Conservation (phyloP, 2,888 invertebrate genomes). For the Andrena marginata region DNA sequence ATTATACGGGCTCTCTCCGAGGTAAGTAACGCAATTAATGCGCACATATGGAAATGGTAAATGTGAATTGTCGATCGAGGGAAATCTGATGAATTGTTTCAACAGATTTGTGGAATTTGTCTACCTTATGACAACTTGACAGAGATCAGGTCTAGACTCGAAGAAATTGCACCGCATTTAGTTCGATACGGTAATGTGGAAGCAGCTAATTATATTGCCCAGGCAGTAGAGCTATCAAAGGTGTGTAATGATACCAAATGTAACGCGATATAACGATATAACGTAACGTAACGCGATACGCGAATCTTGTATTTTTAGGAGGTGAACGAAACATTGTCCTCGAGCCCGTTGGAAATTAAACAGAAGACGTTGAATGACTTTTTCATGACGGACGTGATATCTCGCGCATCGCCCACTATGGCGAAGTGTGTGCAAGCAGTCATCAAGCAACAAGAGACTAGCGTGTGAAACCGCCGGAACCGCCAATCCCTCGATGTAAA, state of each 20-base stretch:
- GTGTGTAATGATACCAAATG: slow-evolving; percentile 79
- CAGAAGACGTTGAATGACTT: slow-evolving; percentile 93
- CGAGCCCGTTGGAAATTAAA: slow-evolving; percentile 88
- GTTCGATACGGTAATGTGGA: slow-evolving; percentile 94
- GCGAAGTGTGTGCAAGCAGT: slow-evolving; percentile 98
- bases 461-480: slow-evolving; percentile 20
- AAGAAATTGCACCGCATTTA: slow-evolving; percentile 95
- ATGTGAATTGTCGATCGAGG: not conserved
- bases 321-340: slow-evolving; percentile 71
- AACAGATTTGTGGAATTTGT: slow-evolving; percentile 87
- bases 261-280: not conserved
- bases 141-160: slow-evolving; percentile 93
- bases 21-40: slow-evolving; percentile 85
- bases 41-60: too few species aligned
- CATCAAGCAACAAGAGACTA: slow-evolving; percentile 87
- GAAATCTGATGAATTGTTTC: slow-evolving; percentile 15
- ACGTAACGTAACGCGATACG: not conserved
- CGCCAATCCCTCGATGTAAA: slow-evolving; percentile 42
- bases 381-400: slow-evolving; percentile 98
- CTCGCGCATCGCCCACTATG: slow-evolving; percentile 99
- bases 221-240: slow-evolving; percentile 91
- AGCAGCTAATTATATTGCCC: slow-evolving; percentile 93
- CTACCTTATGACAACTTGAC: slow-evolving; percentile 95
- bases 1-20: slow-evolving; percentile 98
- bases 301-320: slow-evolving; percentile 62